Base-by-base conservation (phyloP, 1,140 invertebrate genomes). In the Adelges cooleyi region DNA sequence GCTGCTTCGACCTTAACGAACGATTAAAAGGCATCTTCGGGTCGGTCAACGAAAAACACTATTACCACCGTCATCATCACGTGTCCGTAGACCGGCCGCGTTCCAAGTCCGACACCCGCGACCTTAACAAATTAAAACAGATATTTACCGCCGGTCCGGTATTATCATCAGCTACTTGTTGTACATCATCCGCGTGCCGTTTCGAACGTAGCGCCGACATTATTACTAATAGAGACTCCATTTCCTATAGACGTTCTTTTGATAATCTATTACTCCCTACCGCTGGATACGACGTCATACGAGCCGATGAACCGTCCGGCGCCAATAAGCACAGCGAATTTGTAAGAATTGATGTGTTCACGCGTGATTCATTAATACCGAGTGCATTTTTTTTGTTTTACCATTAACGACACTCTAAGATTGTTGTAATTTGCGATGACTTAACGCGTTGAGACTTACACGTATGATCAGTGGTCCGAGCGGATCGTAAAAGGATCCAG, bases 171-270 rank as follows among this genome's bases (percentile, higher is more conserved):
- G n/a, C n/a, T n/a, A n/a, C n/a, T n/a, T n/a, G n/a, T n/a, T n/a
- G n/a, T n/a, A n/a, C n/a, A n/a, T n/a, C n/a, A n/a, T 33, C 29
- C 22, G 23, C 54, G 54, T 44, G 54, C 40, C 40, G 54, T 59
- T 59, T 59, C 54, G 54, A 59, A 59, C 54, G 54, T 56, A 56
- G 53, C 25, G 38, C 53, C n/a, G 53, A 42, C 23, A 59, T 42
- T 25, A 44, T 22, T 27, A 17, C 20, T n/a, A 59, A 23, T 40
- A 42, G 36, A 38, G 15, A 42, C 15, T 10, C 53, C 22, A 44
- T 10, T 25, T 42, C 54, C 23, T 9, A 10, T 59, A 59, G 54
- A 44, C 40, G n/a, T 44, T 44, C 54, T 44, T 29, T 59, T 59
- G 54, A 44, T 59, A 27, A 59, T 44, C 23, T 29, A 17, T 59